These are phyloP conservation scores for Luperina testacea DNA, from an alignment of 2,888 invertebrate genomes.

Conservation along the genomic window DNA sequence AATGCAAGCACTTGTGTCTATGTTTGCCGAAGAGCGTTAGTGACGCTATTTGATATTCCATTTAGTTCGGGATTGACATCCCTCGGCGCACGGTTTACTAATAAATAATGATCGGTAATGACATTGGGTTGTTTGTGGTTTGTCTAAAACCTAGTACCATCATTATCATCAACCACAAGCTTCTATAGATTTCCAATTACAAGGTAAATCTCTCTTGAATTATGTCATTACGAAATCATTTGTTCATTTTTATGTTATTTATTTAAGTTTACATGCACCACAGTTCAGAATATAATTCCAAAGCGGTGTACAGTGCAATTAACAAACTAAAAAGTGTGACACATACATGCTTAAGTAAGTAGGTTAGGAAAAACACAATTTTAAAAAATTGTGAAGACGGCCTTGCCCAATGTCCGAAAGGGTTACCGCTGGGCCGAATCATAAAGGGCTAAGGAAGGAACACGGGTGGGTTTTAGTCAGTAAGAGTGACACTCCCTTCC, in stretches of 20 bases:
- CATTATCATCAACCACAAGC: background rate
- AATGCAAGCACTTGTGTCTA: conserved; percentile 37
- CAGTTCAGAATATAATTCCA: too few species aligned
- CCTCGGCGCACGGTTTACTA: conserved; percentile 47
- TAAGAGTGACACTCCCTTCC: too few species aligned
- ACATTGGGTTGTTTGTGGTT: conserved; percentile 26
- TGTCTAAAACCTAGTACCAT: background rate
- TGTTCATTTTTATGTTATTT: too few species aligned
- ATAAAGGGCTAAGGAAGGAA: too few species aligned
- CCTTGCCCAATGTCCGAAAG: background rate
- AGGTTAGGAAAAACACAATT: too few species aligned
- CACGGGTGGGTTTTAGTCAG: too few species aligned
- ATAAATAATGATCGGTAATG: conserved; percentile 68
- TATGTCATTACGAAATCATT: background rate
- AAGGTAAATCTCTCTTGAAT: background rate
- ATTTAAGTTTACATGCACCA: too few species aligned
- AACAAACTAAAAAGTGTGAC: too few species aligned
- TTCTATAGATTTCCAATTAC: background rate
- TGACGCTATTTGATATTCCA: conserved; percentile 69
- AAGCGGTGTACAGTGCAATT: too few species aligned
- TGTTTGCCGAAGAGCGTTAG: conserved; percentile 53
- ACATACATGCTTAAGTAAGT: too few species aligned
- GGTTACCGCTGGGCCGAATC: too few species aligned
- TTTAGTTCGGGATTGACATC: conserved; percentile 57
- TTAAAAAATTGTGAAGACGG: too few species aligned